These are phyloP conservation scores for Amblyteles armatorius DNA, from an alignment of 2,888 invertebrate genomes.

Conservation along the genomic window DNA sequence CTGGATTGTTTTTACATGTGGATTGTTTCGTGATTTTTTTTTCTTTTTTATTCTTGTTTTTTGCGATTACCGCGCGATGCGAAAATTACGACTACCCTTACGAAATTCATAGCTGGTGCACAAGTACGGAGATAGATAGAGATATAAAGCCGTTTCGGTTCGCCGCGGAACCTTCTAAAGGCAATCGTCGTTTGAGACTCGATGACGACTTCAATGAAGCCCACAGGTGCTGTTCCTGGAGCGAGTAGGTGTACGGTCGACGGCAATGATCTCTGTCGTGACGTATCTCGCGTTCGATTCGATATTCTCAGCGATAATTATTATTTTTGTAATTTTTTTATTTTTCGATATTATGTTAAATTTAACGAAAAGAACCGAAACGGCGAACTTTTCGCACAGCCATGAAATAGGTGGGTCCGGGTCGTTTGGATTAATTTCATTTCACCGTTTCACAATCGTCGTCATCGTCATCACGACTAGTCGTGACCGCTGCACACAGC, in stretches of 20 bases:
- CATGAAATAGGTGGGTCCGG: background rate
- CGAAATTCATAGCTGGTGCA: constrained; percentile 33
- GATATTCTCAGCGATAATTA: background rate
- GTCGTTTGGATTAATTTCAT: background rate
- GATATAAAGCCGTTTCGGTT: constrained; percentile 17
- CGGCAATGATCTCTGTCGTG: background rate
- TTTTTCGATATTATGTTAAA: background rate
- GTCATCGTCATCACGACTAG: constrained; percentile 25
- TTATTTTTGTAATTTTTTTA: background rate
- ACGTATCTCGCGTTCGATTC: background rate
- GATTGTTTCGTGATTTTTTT: background rate
- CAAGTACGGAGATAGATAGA: background rate
- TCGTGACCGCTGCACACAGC: background rate
- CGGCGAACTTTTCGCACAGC: background rate
- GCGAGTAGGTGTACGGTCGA: background rate
- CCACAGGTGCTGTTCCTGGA: constrained; percentile 10
- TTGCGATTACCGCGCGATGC: background rate
- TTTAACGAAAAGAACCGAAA: background rate
- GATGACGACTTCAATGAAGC: constrained; percentile 7
- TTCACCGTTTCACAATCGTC: constrained; percentile 2
- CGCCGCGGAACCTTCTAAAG: constrained; percentile 33
- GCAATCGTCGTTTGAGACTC: constrained; percentile 25
- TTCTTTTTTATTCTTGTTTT: background rate
- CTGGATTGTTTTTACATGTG: constrained; percentile 5
- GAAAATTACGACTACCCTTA: constrained; percentile 10